Percentiles rank a stretch among this genome's conserved stretches.
phyloP scores from a whole-genome alignment of 1,140 invertebrate genomes.

The Pachypeltis micranthus region DNA sequence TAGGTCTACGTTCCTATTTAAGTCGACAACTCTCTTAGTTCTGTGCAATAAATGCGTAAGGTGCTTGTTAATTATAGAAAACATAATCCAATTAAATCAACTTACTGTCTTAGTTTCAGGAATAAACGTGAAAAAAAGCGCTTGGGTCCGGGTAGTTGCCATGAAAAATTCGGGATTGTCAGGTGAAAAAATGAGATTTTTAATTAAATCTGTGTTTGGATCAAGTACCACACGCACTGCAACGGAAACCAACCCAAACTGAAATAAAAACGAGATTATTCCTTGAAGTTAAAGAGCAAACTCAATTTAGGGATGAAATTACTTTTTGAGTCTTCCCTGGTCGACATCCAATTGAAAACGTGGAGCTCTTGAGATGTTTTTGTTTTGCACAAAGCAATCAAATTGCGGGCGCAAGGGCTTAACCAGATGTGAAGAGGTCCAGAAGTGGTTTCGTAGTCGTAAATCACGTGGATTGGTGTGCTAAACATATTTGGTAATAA shows the following conservation, averaged over 20 bases:
- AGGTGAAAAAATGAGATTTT: neutral
- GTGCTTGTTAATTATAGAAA: too few species aligned
- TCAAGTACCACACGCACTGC: neutral
- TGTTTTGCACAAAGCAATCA: neutral
- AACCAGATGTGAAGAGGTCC: neutral
- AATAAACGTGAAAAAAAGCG: neutral
- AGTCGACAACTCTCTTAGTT: too few species aligned
- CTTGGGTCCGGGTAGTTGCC: neutral
- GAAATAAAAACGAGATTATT: too few species aligned
- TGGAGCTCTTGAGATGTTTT: constrained; percentile 1
- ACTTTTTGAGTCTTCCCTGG: neutral
- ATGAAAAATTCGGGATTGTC: constrained; percentile 11
- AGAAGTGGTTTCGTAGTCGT: neutral
- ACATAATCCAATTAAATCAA: too few species aligned
- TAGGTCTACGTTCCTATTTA: too few species aligned
- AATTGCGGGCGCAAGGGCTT: neutral
- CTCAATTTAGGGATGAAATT: too few species aligned
- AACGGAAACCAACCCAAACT: too few species aligned
- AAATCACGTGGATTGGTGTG: constrained; percentile 5
- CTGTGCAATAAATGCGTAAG: too few species aligned
- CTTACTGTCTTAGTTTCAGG: too few species aligned
- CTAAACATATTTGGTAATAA: too few species aligned
- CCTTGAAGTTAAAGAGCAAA: too few species aligned
- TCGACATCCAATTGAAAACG: constrained; percentile 6
- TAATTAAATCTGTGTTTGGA: neutral